These are phyloP conservation scores for Deilephila elpenor DNA, from an alignment of 2,888 invertebrate species.

Conservation along the genomic window DNA sequence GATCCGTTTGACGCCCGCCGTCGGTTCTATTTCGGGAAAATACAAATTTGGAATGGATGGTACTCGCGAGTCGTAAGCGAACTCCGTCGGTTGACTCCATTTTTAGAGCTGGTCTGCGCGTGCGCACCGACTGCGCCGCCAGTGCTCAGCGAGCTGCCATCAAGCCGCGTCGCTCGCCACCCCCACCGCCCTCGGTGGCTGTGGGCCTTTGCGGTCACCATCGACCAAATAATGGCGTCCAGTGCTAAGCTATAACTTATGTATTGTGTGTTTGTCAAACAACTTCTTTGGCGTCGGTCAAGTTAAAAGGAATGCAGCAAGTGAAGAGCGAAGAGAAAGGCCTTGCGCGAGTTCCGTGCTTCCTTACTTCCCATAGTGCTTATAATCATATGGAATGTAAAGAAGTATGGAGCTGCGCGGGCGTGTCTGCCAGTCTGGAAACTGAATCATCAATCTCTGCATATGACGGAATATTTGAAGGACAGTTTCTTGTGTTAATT, in stretches of 20 bases:
- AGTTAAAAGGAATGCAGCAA: slow-evolving; percentile 43
- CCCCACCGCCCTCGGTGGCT: slow-evolving; percentile 52
- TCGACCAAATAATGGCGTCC: slow-evolving; percentile 63
- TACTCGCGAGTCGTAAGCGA: slow-evolving; percentile 82
- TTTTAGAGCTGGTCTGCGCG: slow-evolving; percentile 84
- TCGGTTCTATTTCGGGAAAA: slow-evolving; percentile 90
- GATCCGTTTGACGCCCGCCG: slow-evolving; percentile 83
- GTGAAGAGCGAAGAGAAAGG: slow-evolving; percentile 68
- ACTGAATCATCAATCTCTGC: slow-evolving; percentile 54
- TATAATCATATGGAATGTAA: slow-evolving; percentile 97
- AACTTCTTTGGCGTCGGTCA: slow-evolving; percentile 41
- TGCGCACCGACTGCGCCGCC: slow-evolving; percentile 78
- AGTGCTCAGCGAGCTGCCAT: slow-evolving; percentile 78
- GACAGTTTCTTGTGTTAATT: slow-evolving; percentile 50
- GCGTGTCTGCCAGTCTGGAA: slow-evolving; percentile 69
- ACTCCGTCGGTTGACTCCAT: slow-evolving; percentile 82
- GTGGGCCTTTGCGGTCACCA: slow-evolving; percentile 49
- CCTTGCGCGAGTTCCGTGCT: slow-evolving; percentile 94
- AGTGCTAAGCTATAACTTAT: slow-evolving; percentile 40
- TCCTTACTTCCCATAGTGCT: slow-evolving; percentile 97
- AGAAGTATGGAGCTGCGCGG: slow-evolving; percentile 95
- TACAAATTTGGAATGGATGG: slow-evolving; percentile 91
- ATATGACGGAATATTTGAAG: slow-evolving; percentile 43
- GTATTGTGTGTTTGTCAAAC: slow-evolving; percentile 44
- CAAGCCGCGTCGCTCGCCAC: slow-evolving; percentile 78